Evolutionary conservation across 2,113 vertebrate species (phyloP).

Genomic region (Proterorhinus semilunaris): DNA sequence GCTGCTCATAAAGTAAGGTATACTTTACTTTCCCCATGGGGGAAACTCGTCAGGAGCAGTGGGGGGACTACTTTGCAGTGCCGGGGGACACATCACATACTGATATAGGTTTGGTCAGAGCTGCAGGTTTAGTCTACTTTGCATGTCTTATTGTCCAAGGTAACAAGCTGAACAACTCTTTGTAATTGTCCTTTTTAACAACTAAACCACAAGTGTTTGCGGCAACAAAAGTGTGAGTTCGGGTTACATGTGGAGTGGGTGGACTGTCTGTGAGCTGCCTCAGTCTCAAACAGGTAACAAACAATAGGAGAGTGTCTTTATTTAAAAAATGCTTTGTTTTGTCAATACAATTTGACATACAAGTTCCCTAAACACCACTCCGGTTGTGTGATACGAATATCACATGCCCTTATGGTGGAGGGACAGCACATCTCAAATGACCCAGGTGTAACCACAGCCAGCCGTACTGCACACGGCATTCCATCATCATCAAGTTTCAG

Average conservation of each 20-base stretch:
- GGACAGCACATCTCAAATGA: slow-evolving; percentile 26
- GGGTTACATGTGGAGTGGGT: slow-evolving; percentile 31
- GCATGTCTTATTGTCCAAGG: too few species aligned
- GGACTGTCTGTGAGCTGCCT: slow-evolving; percentile 3
- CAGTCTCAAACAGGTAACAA: slow-evolving; percentile 30
- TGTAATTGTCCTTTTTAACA: not conserved
- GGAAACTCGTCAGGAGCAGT: not conserved
- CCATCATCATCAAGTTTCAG: slow-evolving; percentile 6
- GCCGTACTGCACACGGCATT: slow-evolving; percentile 22
- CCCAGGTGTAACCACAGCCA: slow-evolving; percentile 48
- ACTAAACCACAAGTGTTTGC: slow-evolving; percentile 17
- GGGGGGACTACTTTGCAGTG: too few species aligned
- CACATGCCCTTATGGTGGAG: slow-evolving; percentile 37
- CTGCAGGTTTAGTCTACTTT: too few species aligned
- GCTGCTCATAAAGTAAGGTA: slow-evolving; percentile 20
- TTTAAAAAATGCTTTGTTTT: not conserved
- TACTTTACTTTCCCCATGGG: too few species aligned
- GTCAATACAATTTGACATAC: slow-evolving; percentile 14
- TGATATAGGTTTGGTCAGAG: too few species aligned
- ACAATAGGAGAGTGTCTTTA: slow-evolving; percentile 43
- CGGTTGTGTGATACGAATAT: slow-evolving; percentile 22
- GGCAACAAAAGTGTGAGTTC: slow-evolving; percentile 49
- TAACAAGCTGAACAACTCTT: not conserved
- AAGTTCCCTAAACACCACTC: slow-evolving; percentile 39
- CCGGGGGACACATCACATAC: too few species aligned